Conservation (phyloP, 53 echinoderm and acorn worm species). For the Glandiceps talaboti region DNA sequence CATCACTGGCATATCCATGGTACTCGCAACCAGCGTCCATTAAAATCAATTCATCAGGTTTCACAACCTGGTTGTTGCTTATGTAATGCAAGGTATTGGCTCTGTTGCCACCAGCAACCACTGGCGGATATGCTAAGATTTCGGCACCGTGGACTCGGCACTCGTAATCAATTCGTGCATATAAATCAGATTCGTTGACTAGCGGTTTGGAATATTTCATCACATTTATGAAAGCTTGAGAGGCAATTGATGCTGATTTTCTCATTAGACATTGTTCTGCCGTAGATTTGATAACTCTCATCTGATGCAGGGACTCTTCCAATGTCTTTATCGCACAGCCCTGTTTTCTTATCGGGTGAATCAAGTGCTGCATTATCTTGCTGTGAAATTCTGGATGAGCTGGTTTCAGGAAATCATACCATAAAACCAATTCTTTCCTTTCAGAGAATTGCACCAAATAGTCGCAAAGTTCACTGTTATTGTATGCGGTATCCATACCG, state of each 20-base stretch:
- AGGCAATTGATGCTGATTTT: constrained; percentile 58
- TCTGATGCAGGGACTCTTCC: constrained; percentile 57
- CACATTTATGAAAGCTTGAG: constrained; percentile 58
- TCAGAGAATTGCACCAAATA: constrained; percentile 32
- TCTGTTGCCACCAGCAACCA: constrained; percentile 88
- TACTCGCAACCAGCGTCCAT: constrained; percentile 99
- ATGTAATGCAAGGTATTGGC: constrained; percentile 95
- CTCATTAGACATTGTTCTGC: constrained; percentile 59
- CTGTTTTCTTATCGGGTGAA: constrained; percentile 52
- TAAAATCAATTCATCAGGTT: constrained; percentile 61
- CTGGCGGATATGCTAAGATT: constrained; percentile 92
- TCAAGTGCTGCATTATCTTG: constrained; percentile 50
- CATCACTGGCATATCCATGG: constrained; percentile 95
- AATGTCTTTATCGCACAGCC: constrained; percentile 81
- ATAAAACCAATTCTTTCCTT: constrained; percentile 40
- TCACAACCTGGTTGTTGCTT: constrained; percentile 73
- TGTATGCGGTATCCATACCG: constrained; percentile 62
- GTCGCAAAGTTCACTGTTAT: constrained; percentile 45
- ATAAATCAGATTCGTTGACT: constrained; percentile 65
- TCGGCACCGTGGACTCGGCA: constrained; percentile 67
- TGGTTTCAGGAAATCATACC: constrained; percentile 84
- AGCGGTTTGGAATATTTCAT: constrained; percentile 71
- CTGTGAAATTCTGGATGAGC: constrained; percentile 42
- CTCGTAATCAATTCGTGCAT: constrained; percentile 73
- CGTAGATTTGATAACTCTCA: constrained; percentile 74